Evolutionary conservation across 2,113 vertebrate genomes (phyloP), one percentile per base, ranked within the genome.

Genomic region (Murina feae): DNA sequence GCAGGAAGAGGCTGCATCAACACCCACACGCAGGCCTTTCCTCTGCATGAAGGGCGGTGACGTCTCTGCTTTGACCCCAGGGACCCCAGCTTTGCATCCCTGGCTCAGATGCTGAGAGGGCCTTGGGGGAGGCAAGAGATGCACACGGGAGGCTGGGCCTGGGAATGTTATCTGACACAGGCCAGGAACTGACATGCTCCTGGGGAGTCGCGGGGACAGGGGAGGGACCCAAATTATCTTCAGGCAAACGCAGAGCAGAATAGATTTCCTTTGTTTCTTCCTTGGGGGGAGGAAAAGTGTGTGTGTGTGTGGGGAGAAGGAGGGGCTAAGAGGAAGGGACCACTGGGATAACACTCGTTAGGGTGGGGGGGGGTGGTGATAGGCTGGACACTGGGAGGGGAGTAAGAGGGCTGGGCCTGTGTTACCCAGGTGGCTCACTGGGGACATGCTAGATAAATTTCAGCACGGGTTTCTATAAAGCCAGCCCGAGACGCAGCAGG

Each of bases 31-130:
- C 37, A 90, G 68, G 30, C 37, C 42, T 82, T 68, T 42, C 3
- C 2, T 58, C 71, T 81, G 21, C 32, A 12, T 0, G 0, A 78
- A 84, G 5, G 30, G 74, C 14, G 47, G 25, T 2, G 25, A 2
- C 5, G 18, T 16, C 58, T 74, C 76, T 3, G 8, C 49, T 82
- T 28, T 28, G 75, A 85, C 39, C 71, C 65, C 10, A 9, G 78
- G 68, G 78, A 82, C 9, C n/a, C 28, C 20, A 47, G 66, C 16
- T 2, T 60, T 37, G 28, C 25, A 32, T 25, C 42, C 37, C 12
- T 1, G n/a, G 30, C 49, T 91, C 44, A 1, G 39, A 44, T 81
- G 39, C 51, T 65, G 72, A 60, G 37, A 75, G 10, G 49, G 32
- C 51, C 88, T 66, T 60, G 11, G 21, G 30, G 86, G 83, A 35